phyloP scores from a whole-genome alignment of 2,888 invertebrate species.

The Drosophila nigritarsus region DNA sequence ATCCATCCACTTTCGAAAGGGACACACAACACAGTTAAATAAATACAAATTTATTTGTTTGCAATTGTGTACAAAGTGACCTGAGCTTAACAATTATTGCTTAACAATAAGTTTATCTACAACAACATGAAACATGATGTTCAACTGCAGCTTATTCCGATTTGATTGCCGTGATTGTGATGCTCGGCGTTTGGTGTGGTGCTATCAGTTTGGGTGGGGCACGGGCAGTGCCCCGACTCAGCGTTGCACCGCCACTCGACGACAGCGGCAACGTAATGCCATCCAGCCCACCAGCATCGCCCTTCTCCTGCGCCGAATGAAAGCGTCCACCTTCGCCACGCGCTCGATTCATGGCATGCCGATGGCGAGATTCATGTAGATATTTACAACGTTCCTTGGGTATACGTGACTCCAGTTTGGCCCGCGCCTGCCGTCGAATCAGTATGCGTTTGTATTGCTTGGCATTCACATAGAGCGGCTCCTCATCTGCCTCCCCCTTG shows the following conservation, averaged over 20 bases:
- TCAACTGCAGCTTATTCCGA: slow-evolving; percentile 53
- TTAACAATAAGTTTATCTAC: slow-evolving; percentile 54
- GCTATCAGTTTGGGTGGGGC: slow-evolving; percentile 84
- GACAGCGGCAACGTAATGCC: slow-evolving; percentile 54
- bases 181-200: slow-evolving; percentile 83
- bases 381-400: slow-evolving; percentile 99
- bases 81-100: slow-evolving; percentile 39
- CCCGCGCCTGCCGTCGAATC: slow-evolving; percentile 96
- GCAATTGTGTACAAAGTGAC: slow-evolving; percentile 41
- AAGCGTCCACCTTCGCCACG: slow-evolving; percentile 98
- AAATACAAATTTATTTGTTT: slow-evolving; percentile 68
- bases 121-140: slow-evolving; percentile 16
- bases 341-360: slow-evolving; percentile 98
- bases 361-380: slow-evolving; percentile 98
- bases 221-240: slow-evolving; percentile 65
- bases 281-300: slow-evolving; percentile 61
- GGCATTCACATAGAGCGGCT: slow-evolving; percentile 98
- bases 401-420: slow-evolving; percentile 97
- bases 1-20: neutral
- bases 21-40: slow-evolving; percentile 37
- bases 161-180: slow-evolving; percentile 84
- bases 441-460: slow-evolving; percentile 98
- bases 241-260: slow-evolving; percentile 62
- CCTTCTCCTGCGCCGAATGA: slow-evolving; percentile 88
- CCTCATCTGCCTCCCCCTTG: slow-evolving; percentile 89